Conservation (phyloP, 2,113 vertebrate species). For the Burhinus bistriatus region DNA sequence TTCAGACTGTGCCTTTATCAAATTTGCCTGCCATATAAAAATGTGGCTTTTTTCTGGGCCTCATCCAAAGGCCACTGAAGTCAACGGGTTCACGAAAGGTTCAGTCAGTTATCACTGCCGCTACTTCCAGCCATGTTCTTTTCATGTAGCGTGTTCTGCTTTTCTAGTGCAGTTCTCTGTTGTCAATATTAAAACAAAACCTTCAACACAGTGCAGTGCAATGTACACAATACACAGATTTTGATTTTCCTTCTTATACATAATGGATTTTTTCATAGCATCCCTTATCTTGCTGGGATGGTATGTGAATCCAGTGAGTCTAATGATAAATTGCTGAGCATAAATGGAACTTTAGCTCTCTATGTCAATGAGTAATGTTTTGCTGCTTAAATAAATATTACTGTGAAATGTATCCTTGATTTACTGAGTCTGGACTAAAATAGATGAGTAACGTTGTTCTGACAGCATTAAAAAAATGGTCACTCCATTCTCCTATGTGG, state of each 20-base stretch:
- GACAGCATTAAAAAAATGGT: background rate
- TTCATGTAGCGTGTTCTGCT: background rate
- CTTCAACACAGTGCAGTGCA: background rate
- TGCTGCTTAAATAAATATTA: constrained; percentile 18
- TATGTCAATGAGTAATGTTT: background rate
- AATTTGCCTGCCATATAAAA: background rate
- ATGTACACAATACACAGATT: background rate
- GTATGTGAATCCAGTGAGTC: background rate
- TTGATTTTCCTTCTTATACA: background rate
- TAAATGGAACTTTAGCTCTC: background rate
- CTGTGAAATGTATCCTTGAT: constrained; percentile 14
- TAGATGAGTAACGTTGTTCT: background rate
- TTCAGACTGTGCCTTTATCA: background rate
- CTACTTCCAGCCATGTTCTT: background rate
- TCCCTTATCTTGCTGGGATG: background rate
- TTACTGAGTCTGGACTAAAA: constrained; percentile 3
- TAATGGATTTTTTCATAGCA: background rate
- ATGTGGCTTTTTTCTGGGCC: background rate
- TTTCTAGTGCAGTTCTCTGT: background rate
- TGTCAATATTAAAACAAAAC: background rate
- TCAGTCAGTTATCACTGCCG: background rate
- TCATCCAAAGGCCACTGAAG: background rate
- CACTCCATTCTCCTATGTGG: background rate
- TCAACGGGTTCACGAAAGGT: background rate
- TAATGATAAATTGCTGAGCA: background rate